A percentile compares a stretch with the other conserved stretches of the same genome.
Evolutionary conservation across 2,888 invertebrate genomes (phyloP).

Genomic region (Tetragnatha montana): DNA sequence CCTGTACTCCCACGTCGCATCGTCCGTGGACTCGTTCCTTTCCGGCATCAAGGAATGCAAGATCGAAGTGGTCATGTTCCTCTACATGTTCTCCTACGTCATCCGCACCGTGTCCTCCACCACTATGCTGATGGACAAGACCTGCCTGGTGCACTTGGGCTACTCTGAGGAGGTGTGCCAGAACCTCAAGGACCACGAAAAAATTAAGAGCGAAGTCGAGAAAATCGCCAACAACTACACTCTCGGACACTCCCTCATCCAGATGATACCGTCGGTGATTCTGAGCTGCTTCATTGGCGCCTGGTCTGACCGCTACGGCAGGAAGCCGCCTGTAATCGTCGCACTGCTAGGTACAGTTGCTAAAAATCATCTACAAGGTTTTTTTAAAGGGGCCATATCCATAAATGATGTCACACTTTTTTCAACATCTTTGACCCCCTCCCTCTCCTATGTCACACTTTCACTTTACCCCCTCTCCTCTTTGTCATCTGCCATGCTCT

Average conservation of each 20-base stretch:
- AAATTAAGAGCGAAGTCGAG: slow-evolving; percentile 51
- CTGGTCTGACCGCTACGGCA: slow-evolving; percentile 72
- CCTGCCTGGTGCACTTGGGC: slow-evolving; percentile 63
- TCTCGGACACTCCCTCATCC: slow-evolving; percentile 63
- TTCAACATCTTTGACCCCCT: too few relatives aligned
- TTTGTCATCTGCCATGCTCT: too few relatives aligned
- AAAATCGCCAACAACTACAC: slow-evolving; percentile 66
- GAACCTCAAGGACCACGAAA: slow-evolving; percentile 43
- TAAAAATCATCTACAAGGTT: too few relatives aligned
- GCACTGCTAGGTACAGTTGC: slow-evolving; percentile 41
- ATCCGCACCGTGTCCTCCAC: slow-evolving; percentile 57
- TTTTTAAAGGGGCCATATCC: too few relatives aligned
- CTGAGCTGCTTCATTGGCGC: slow-evolving; percentile 70
- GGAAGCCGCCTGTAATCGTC: slow-evolving; percentile 66
- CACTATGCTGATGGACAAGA: slow-evolving; percentile 70
- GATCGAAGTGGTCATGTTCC: slow-evolving; percentile 60
- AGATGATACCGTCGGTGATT: slow-evolving; percentile 59
- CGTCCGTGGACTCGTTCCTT: not conserved
- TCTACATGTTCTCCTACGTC: slow-evolving; percentile 62
- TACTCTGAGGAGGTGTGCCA: slow-evolving; percentile 62
- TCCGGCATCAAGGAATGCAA: slow-evolving; percentile 17
- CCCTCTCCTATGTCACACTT: too few relatives aligned
- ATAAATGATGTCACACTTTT: too few relatives aligned
- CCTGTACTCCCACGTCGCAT: not conserved
- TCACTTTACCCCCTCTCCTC: too few relatives aligned